Evolutionary conservation across 2,113 vertebrate species (phyloP).

Genomic region (Hirundichthys speculiger): DNA sequence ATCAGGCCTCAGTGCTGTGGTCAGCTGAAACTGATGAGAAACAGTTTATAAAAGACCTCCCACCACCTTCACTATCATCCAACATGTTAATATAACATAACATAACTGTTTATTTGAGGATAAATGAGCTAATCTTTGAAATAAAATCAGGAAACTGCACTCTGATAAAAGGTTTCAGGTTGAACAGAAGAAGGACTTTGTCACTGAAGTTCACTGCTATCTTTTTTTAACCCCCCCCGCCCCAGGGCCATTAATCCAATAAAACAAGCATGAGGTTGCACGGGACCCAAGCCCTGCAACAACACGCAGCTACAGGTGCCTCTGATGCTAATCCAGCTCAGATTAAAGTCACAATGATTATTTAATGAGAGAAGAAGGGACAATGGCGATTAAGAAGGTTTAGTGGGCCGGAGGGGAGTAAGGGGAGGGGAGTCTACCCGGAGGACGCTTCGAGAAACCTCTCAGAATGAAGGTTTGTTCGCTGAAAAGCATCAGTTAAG

Average conservation of each 20-base stretch:
- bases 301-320: conserved; percentile 32
- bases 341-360: conserved; percentile 44
- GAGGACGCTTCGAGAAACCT: too few species aligned
- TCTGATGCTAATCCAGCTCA: conserved; percentile 41
- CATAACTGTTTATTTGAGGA: too few species aligned
- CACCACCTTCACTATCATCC: too few species aligned
- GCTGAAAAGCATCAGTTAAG: too few species aligned
- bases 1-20: too few species aligned
- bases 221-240: not conserved
- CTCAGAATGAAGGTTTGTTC: too few species aligned
- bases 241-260: conserved; percentile 38
- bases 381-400: conserved; percentile 10
- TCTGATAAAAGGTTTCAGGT: not conserved
- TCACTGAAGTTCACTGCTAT: too few species aligned
- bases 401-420: not conserved
- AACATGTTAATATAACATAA: too few species aligned
- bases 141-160: too few species aligned
- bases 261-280: conserved; percentile 26
- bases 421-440: conserved; percentile 1
- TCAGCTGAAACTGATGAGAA: too few species aligned
- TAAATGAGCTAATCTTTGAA: too few species aligned
- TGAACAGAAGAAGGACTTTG: not conserved
- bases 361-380: conserved; percentile 9
- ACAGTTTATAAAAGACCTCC: too few species aligned
- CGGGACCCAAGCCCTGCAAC: conserved; percentile 9